Evolutionary conservation across 2,113 vertebrate species (phyloP), one percentile per base, ranked within the genome.

Genomic region (Muntiacus muntjak): DNA sequence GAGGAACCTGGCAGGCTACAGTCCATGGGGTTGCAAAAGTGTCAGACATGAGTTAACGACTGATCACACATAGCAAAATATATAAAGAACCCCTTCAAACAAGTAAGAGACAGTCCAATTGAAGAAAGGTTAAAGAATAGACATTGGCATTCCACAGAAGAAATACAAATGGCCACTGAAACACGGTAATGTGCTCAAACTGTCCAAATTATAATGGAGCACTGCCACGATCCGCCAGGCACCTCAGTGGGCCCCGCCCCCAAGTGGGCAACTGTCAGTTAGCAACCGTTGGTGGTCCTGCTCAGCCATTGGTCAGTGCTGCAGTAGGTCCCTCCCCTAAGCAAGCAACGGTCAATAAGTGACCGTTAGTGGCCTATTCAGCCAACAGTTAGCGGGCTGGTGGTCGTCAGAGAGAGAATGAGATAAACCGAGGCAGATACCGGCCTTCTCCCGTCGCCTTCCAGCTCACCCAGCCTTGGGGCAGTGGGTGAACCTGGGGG

Each of bases 81-180:
- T 82, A 7, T 26, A 78, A 87, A 60, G 36, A 82, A 82, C 58
- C 15, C 16, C 28, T 87, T 94, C 43, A 94, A 64, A 76, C 76
- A 83, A 93, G 28, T 91, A 86, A 89, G 54, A 74, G 71, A 92
- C 50, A 94, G 19, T 21, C 13, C 36, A 40, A 16, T 19, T 84
- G 54, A 47, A 47, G 62, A 92, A 82, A 79, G 30, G 40, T 11
- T 26, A 26, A 89, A 43, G 15, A 54, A 40, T 28, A 83, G 76
- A 91, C 54, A 82, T 62, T 54, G 62, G 13, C 25, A 74, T 91
- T 94, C 82, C 21, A 50, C 4, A 55, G 36, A 55, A 89, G 54
- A 78, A 64, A 76, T 88, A 64, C n/a, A 92, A 76, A 50, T 55
- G 25, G 1, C 28, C 10, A 47, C 83, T 78, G 33, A 62, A 88